Evolutionary conservation across 2,113 vertebrate genomes (phyloP).

Genomic region (Callorhinus ursinus): DNA sequence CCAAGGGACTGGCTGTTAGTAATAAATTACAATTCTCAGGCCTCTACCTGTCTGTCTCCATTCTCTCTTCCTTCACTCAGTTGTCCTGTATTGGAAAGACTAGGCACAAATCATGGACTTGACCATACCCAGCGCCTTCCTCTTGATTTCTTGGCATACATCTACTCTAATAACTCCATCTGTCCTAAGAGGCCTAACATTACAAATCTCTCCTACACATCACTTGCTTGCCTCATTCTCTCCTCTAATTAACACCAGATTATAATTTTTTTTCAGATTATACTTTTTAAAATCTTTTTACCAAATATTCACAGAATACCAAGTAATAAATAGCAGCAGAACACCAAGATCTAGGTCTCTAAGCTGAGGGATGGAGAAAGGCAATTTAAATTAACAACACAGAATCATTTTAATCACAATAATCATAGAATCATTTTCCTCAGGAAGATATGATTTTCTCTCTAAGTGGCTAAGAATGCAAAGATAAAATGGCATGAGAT

Average conservation of each 20-base stretch:
- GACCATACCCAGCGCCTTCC: neutral
- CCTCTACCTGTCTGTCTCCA: neutral
- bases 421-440: neutral
- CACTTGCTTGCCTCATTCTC: neutral
- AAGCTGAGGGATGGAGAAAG: neutral
- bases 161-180: neutral
- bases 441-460: neutral
- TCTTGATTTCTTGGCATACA: neutral
- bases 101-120: rapidly evolving
- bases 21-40: neutral
- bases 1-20: neutral
- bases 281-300: neutral
- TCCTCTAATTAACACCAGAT: neutral
- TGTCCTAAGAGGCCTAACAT: neutral
- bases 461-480: neutral
- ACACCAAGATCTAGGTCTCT: neutral
- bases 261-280: too few relatives aligned
- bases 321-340: neutral
- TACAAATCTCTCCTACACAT: neutral
- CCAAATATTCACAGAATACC: neutral
- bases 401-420: neutral
- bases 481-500: neutral
- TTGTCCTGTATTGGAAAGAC: rapidly evolving
- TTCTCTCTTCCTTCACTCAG: neutral
- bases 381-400: neutral